These are phyloP conservation scores for Theristicus caerulescens DNA, from an alignment of 2,113 vertebrate species.

Conservation along the genomic window DNA sequence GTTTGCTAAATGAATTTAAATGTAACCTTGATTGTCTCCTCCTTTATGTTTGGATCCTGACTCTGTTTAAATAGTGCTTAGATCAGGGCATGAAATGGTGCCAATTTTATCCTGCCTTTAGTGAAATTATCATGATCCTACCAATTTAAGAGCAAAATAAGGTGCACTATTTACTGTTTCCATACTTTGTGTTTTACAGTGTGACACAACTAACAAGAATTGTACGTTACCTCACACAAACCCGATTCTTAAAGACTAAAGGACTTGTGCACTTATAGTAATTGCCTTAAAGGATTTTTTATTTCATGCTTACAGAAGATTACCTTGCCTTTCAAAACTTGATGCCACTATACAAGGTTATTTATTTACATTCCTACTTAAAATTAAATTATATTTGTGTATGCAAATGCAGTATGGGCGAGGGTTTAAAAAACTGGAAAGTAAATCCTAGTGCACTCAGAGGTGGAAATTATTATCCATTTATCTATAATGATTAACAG, in stretches of 20 bases:
- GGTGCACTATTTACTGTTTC: background rate
- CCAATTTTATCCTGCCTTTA: background rate
- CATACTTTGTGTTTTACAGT: background rate
- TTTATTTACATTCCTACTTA: slow-evolving; percentile 54
- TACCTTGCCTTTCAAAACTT: slow-evolving; percentile 47
- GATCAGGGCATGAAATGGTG: background rate
- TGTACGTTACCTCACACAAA: background rate
- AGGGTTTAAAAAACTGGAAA: slow-evolving; percentile 28
- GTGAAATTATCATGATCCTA: background rate
- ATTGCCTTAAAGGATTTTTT: slow-evolving; percentile 39
- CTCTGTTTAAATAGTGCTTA: background rate
- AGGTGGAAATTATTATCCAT: slow-evolving; percentile 64
- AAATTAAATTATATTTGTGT: slow-evolving; percentile 47
- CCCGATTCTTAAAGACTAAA: background rate
- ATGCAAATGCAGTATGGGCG: slow-evolving; percentile 27
- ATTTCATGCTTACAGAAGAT: slow-evolving; percentile 37
- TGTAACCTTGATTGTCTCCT: background rate
- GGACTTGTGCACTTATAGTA: background rate
- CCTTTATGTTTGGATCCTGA: background rate
- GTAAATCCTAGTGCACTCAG: slow-evolving; percentile 26
- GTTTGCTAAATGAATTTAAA: background rate
- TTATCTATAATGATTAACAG: slow-evolving; percentile 56
- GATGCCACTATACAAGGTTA: slow-evolving; percentile 17
- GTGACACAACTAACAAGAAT: background rate
- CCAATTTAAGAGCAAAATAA: background rate